A percentile compares a stretch with the other conserved stretches of the same genome.
Evolutionary conservation across 1,140 invertebrate genomes (phyloP).

Genomic region (Drosophila sproati): DNA sequence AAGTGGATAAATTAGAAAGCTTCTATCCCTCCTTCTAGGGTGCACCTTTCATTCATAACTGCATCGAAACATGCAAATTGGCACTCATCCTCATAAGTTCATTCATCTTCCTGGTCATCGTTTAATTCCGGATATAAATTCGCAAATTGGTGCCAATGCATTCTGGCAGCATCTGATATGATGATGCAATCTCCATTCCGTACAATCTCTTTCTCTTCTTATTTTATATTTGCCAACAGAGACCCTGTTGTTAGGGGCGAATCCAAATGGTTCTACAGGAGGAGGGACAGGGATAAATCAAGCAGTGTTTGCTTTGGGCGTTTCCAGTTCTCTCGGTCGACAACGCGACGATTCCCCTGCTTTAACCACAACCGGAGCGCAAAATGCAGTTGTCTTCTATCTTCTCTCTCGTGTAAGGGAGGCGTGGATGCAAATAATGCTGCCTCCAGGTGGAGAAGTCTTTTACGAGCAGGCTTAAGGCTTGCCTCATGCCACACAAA

Average conservation of each 20-base stretch:
- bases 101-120: slow-evolving; percentile 23
- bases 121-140: slow-evolving; percentile 54
- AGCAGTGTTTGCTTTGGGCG: slow-evolving; percentile 69
- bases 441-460: slow-evolving; percentile 25
- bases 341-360: slow-evolving; percentile 40
- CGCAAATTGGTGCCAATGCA: slow-evolving; percentile 50
- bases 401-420: slow-evolving; percentile 59
- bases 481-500: slow-evolving; percentile 72
- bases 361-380: slow-evolving; percentile 14
- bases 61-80: slow-evolving; percentile 57
- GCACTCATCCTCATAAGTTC: slow-evolving; percentile 38
- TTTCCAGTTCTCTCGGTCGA: slow-evolving; percentile 43
- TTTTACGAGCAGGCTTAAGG: slow-evolving; percentile 34
- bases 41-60: slow-evolving; percentile 22
- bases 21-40: slow-evolving; percentile 43
- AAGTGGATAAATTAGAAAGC: slow-evolving; percentile 55
- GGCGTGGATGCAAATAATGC: slow-evolving; percentile 51
- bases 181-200: slow-evolving; percentile 62
- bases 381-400: slow-evolving; percentile 78
- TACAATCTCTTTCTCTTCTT: slow-evolving; percentile 17
- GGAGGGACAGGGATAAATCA: slow-evolving; percentile 37
- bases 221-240: slow-evolving; percentile 57
- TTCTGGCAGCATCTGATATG: slow-evolving; percentile 24
- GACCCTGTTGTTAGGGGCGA: slow-evolving; percentile 59
- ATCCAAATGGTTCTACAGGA: background rate